Base-by-base conservation (phyloP, 1,140 invertebrate species). In the Augochlora pura region DNA sequence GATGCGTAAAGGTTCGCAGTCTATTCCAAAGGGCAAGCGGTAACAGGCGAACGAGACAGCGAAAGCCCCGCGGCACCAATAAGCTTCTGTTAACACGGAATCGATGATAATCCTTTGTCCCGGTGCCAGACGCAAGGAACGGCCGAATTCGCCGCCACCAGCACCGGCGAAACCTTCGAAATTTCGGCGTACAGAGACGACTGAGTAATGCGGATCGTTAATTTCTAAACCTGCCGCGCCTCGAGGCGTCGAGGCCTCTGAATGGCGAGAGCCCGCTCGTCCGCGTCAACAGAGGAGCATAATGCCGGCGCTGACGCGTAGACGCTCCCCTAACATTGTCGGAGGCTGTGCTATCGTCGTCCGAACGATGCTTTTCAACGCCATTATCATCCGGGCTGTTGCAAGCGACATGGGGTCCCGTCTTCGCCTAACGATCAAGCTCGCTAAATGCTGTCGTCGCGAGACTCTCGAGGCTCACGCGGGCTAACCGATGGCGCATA, bases 301-400 rank as follows among this genome's bases (percentile, higher is more conserved):
- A 65, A 32, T 23, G 8, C 27, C 62, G 16, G 18, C 2, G 4
- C 42, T 66, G 14, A 18, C 46, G 32, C 49, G 23, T 63, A 25
- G 57, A 10, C 27, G 54, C 25, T 12, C 32, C 8, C 18, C 18
- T 32, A n/a, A 62, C 39, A 42, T 25, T 23, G 63, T 75, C 63
- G 57, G 49, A 6, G 9, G 16, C 3, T 57, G 46, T 38, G 23
- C 9, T 57, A 67, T 67, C 63, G n/a, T 16, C 18, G 5, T 42
- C 6, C 38, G 57, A 57, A n/a, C 52, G 52, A 59, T 38, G 73
- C 65, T 76, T 67, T 68, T 77, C 66, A 42, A 70, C 74, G 54
- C 74, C 42, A 70, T 69, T 77, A 70, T 70, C 64, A 32, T 32
- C 25, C n/a, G 21, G 39, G 25, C 18, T 38, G 74, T 62, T 70